These are phyloP conservation scores for Forbesichthys papilliferus DNA, from an alignment of 2,113 vertebrate species.

Conservation along the genomic window DNA sequence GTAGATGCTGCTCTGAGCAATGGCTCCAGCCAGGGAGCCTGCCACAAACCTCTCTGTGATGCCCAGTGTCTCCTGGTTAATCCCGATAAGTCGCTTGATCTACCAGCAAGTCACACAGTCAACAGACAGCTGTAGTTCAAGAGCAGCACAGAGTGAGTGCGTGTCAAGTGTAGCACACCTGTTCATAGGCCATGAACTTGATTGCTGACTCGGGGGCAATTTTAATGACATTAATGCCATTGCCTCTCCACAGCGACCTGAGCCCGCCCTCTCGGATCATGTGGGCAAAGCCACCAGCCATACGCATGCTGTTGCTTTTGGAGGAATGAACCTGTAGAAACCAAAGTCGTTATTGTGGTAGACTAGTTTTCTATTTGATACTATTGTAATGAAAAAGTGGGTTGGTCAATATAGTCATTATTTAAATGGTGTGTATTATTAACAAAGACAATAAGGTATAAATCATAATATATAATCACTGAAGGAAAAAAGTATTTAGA, in stretches of 20 bases:
- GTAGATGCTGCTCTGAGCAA: conserved; percentile 97
- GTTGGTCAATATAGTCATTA: no score
- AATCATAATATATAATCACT: no score
- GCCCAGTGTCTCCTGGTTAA: conserved; percentile 88
- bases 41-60: conserved; percentile 88
- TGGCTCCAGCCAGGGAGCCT: conserved; percentile 89
- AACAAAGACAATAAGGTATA: no score
- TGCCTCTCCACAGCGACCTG: conserved; percentile 91
- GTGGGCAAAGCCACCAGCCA: conserved; percentile 86
- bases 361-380: no score
- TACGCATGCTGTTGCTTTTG: conserved; percentile 90
- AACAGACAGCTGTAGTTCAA: neutral
- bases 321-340: conserved; percentile 87
- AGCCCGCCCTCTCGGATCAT: conserved; percentile 92
- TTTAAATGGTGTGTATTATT: no score
- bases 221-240: conserved; percentile 95
- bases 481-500: no score
- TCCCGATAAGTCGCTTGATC: conserved; percentile 92
- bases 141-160: neutral
- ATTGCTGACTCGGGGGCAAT: conserved; percentile 95
- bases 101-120: conserved; percentile 42
- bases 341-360: neutral
- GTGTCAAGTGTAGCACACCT: conserved; percentile 72
- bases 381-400: no score
- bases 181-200: conserved; percentile 98